phyloP scores from a whole-genome alignment of 1,140 invertebrate genomes.

The Lasaia peninsularis region DNA sequence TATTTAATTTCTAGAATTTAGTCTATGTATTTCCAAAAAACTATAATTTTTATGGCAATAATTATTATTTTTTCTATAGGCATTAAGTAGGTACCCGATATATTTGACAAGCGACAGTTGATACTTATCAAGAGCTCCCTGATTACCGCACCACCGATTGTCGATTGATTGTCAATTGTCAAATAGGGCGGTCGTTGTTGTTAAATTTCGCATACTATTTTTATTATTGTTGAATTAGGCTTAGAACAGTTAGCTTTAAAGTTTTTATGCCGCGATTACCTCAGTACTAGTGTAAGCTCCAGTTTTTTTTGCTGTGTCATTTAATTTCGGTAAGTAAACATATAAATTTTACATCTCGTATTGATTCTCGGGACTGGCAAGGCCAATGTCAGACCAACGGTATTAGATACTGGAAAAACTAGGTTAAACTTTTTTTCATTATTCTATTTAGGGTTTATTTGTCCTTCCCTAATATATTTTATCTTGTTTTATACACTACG shows the following conservation, averaged over 20 bases:
- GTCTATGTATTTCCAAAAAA: no score
- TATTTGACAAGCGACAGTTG: no score
- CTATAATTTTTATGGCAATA: no score
- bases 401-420: conserved; percentile 25
- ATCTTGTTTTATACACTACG: no score
- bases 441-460: neutral
- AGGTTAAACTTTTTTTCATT: neutral
- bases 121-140: no score
- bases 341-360: conserved; percentile 38
- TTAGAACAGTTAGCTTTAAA: conserved; percentile 4
- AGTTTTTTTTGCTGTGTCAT: conserved; percentile 17
- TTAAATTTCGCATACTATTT: conserved; percentile 4
- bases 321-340: conserved; percentile 26
- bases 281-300: conserved; percentile 37
- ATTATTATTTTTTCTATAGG: no score
- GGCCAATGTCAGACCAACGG: conserved; percentile 57
- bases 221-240: conserved; percentile 2
- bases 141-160: no score
- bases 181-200: conserved; percentile 2
- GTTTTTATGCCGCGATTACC: conserved; percentile 21
- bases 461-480: neutral
- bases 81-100: no score
- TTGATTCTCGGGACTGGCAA: conserved; percentile 52
- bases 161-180: conserved; percentile 1
- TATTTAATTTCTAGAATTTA: no score